These are phyloP conservation scores for Hirudo medicinalis DNA, from an alignment of 1,140 invertebrate species.

Conservation along the genomic window DNA sequence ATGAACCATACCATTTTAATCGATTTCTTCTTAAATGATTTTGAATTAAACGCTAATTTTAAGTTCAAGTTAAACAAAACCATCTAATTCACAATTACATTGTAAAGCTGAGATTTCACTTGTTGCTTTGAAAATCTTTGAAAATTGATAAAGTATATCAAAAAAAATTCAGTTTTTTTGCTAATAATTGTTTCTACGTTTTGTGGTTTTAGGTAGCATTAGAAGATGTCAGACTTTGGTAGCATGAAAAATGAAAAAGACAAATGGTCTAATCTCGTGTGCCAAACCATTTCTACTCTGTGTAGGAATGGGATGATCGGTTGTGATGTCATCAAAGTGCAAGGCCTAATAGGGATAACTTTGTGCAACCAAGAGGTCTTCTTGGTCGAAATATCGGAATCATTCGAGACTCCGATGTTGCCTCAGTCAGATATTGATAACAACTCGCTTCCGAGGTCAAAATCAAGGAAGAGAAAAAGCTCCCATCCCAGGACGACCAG, in stretches of 20 bases:
- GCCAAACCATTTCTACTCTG: neutral
- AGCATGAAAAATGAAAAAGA: neutral
- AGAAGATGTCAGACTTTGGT: too few species aligned
- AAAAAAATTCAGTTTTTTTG: too few species aligned
- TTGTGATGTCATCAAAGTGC: conserved; percentile 1
- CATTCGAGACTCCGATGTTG: neutral
- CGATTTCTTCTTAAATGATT: too few species aligned
- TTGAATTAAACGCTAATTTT: too few species aligned
- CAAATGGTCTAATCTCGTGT: conserved; percentile 3
- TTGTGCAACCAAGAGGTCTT: conserved; percentile 7
- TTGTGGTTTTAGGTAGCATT: too few species aligned
- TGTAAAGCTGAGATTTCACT: too few species aligned
- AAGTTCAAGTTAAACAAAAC: too few species aligned
- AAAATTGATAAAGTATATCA: too few species aligned
- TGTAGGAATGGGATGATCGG: conserved; percentile 11
- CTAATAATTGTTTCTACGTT: too few species aligned
- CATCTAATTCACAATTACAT: too few species aligned
- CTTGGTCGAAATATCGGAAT: neutral
- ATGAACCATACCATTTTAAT: too few species aligned
- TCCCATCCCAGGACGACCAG: neutral
- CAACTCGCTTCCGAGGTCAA: neutral
- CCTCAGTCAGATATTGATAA: neutral
- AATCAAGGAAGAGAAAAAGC: conserved; percentile 4
- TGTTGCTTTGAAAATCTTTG: too few species aligned
- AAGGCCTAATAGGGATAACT: conserved; percentile 4